Base-by-base conservation (phyloP, 2,888 invertebrate species). In the Aethes cnicana region DNA sequence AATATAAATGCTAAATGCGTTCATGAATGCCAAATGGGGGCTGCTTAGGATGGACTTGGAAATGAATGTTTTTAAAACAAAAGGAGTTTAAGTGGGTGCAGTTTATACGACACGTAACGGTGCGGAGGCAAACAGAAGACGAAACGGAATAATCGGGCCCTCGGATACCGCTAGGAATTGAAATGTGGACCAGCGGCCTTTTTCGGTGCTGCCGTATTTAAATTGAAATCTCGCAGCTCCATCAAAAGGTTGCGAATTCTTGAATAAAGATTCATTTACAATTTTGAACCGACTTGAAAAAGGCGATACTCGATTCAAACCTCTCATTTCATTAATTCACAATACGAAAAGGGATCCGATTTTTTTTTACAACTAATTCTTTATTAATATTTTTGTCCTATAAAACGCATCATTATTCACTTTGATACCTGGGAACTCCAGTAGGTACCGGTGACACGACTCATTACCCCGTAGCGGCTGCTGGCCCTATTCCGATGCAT, bases 1-100 rank as follows among this genome's bases (percentile, higher is more conserved):
- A 52, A 52, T 52, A 52, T 52, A 52, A 52, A 52, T 52, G 52
- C 52, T 52, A 52, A 52, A 49, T 43, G 39, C 39, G 39, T 50
- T 52, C 52, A 52, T 52, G 52, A 52, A 52, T 52, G 52, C 39
- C 50, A 50, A 50, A 50, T 37, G 50, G 43, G 47, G 48, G 33
- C 43, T 50, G 37, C 50, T 50, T 44, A 36, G 28, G 33, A 50
- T 50, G 50, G 50, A 50, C 50, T 50, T 50, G 50, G 50, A 50
- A 50, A 50, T 50, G 36, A 50, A 50, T 37, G 50, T 50, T 50
- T 50, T 48, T 41, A 48, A 50, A 43, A 50, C 50, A 50, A 50
- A 44, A 41, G 26, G 36, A 43, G 37, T 12, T 14, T 50, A 50
- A 50, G 43, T 50, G 43, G 36, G 50, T 50, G 50, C 43, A 50